phyloP scores from a whole-genome alignment of 2,888 invertebrate genomes.

The Leptura quadrifasciata region DNA sequence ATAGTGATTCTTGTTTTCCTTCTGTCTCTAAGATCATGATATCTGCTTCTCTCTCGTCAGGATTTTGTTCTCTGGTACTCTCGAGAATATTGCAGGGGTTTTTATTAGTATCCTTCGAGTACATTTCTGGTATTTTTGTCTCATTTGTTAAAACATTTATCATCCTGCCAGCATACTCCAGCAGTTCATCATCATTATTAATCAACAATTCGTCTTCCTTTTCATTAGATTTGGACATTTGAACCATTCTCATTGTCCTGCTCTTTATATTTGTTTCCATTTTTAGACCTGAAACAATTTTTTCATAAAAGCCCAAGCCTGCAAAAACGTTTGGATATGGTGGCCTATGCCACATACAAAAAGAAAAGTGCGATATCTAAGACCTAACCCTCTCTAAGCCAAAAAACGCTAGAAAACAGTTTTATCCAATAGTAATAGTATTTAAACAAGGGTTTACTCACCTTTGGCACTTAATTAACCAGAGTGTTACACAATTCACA shows the following conservation, averaged over 20 bases:
- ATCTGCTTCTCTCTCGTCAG: not conserved
- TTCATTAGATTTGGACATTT: not conserved
- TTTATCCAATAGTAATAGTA: too few relatives aligned
- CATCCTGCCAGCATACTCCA: conserved; percentile 1
- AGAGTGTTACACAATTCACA: too few relatives aligned
- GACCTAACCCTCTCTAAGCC: too few relatives aligned
- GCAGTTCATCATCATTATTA: conserved; percentile 4
- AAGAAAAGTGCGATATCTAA: too few relatives aligned
- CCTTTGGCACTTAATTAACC: too few relatives aligned
- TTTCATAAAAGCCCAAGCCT: too few relatives aligned
- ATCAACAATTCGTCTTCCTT: conserved; percentile 3
- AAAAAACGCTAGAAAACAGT: too few relatives aligned
- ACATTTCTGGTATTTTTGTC: not conserved
- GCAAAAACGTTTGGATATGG: too few relatives aligned
- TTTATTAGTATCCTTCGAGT: conserved; percentile 6
- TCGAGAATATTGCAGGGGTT: not conserved
- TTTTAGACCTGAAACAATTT: too few relatives aligned
- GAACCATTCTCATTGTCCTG: conserved; percentile 5
- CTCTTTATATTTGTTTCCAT: not conserved
- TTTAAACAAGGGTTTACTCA: too few relatives aligned
- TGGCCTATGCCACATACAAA: too few relatives aligned
- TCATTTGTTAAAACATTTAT: conserved; percentile 11
- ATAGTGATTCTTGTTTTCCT: not conserved
- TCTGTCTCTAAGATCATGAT: conserved; percentile 11
- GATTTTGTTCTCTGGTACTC: too few relatives aligned